Percentiles rank a stretch among this genome's conserved stretches.
phyloP scores from a whole-genome alignment of 2,888 invertebrate genomes.

The Heteromyza rotundicornis region DNA sequence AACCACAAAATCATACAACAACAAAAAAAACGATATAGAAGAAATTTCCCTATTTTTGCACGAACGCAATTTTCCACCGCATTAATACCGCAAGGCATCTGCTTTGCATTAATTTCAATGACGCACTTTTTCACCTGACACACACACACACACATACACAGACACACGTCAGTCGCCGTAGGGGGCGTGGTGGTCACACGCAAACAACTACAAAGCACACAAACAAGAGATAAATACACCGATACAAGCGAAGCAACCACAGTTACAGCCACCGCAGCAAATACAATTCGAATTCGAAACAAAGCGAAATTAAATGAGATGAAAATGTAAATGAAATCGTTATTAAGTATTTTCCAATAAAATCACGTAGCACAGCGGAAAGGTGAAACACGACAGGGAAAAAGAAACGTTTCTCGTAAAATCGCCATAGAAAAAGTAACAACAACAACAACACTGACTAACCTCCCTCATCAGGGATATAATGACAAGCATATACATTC shows the following conservation, averaged over 20 bases:
- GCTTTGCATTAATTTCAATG: conserved; percentile 21
- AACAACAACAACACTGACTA: background rate
- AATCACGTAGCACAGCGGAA: conserved; percentile 27
- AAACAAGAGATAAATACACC: background rate
- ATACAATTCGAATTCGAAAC: conserved; percentile 19
- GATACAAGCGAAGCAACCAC: background rate
- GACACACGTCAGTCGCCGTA: no score
- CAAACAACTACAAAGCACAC: background rate
- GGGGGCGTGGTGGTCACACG: no score
- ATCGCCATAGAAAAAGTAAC: background rate
- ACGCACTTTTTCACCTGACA: conserved; percentile 11
- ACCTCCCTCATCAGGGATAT: background rate
- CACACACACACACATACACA: background rate
- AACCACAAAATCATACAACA: background rate
- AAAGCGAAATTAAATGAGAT: conserved; percentile 31
- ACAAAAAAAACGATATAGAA: background rate
- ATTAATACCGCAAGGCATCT: conserved; percentile 10
- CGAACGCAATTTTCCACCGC: conserved; percentile 3
- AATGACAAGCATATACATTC: background rate
- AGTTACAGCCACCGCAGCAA: no score
- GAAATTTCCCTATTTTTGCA: background rate
- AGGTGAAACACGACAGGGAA: background rate
- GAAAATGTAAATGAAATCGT: conserved; percentile 38
- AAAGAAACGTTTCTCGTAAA: background rate
- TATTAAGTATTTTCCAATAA: conserved; percentile 32